Conservation (phyloP, 2,888 invertebrate genomes). For the Eurytoma adleriae region DNA sequence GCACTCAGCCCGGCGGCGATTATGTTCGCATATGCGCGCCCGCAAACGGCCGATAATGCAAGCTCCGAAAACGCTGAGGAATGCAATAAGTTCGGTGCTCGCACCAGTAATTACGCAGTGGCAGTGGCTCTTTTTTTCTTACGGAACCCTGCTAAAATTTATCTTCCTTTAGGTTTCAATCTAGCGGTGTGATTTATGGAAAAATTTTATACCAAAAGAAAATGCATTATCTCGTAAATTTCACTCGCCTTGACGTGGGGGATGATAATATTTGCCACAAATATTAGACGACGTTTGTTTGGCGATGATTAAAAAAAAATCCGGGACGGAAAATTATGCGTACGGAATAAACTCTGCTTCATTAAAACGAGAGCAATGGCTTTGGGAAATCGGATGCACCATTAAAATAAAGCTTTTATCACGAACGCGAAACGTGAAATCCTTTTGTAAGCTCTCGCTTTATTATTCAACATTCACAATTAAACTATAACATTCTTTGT, state of each 20-base stretch:
- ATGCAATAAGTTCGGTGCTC: constrained; percentile 1
- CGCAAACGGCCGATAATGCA: constrained; percentile 4
- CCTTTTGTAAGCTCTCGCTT: constrained; percentile 11
- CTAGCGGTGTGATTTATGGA: no score
- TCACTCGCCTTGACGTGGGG: no score
- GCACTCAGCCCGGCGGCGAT: constrained; percentile 41
- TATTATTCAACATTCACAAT: not conserved
- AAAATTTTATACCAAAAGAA: not conserved
- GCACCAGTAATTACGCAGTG: no score
- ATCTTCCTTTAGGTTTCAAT: no score
- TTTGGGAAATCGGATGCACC: not conserved
- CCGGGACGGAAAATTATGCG: not conserved
- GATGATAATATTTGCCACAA: not conserved
- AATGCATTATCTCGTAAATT: not conserved
- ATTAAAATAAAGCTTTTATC: constrained; percentile 14
- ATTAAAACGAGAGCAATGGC: constrained; percentile 6
- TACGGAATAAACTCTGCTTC: not conserved
- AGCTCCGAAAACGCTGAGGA: not conserved
- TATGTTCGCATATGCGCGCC: constrained; percentile 27
- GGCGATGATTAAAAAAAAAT: not conserved
- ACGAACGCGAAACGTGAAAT: constrained; percentile 12
- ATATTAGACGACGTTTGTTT: not conserved
- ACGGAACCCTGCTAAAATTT: no score
- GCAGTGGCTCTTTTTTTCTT: no score
- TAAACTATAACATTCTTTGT: not conserved